phyloP scores from a whole-genome alignment of 2,888 invertebrate genomes.

The Beris chalybata region DNA sequence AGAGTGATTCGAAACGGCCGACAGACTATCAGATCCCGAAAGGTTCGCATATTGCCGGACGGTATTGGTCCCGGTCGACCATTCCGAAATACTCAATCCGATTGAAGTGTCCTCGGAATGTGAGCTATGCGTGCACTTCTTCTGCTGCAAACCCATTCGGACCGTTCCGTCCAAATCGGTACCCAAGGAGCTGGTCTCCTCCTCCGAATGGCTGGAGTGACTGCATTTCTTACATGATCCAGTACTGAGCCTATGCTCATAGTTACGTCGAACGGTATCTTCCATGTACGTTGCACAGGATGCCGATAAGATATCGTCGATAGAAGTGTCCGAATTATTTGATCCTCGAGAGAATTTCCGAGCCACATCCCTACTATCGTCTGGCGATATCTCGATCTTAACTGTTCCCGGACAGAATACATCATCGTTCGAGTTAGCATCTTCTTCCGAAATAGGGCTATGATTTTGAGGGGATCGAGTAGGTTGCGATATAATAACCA shows the following conservation, averaged over 20 bases:
- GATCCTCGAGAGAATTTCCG: constrained; percentile 58
- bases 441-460: constrained; percentile 65
- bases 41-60: constrained; percentile 78
- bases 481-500: constrained; percentile 64
- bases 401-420: constrained; percentile 64
- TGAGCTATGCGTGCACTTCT: constrained; percentile 80
- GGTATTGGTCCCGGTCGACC: constrained; percentile 85
- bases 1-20: constrained; percentile 61
- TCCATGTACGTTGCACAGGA: constrained; percentile 60
- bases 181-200: constrained; percentile 74
- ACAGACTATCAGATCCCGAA: constrained; percentile 68
- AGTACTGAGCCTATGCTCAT: constrained; percentile 58
- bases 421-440: constrained; percentile 62
- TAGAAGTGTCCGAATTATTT: constrained; percentile 67
- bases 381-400: constrained; percentile 62
- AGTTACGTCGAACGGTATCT: constrained; percentile 60
- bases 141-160: constrained; percentile 74
- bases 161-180: constrained; percentile 82
- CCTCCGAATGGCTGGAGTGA: constrained; percentile 74
- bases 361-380: constrained; percentile 58
- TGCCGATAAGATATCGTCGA: constrained; percentile 64
- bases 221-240: constrained; percentile 65
- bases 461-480: constrained; percentile 64
- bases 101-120: constrained; percentile 87
- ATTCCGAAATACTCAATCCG: constrained; percentile 82